Percentiles rank a stretch among this genome's conserved stretches.
These are phyloP conservation scores for Monarcha castaneiventris DNA, from an alignment of 2,113 vertebrate genomes.

Conservation along the genomic window DNA sequence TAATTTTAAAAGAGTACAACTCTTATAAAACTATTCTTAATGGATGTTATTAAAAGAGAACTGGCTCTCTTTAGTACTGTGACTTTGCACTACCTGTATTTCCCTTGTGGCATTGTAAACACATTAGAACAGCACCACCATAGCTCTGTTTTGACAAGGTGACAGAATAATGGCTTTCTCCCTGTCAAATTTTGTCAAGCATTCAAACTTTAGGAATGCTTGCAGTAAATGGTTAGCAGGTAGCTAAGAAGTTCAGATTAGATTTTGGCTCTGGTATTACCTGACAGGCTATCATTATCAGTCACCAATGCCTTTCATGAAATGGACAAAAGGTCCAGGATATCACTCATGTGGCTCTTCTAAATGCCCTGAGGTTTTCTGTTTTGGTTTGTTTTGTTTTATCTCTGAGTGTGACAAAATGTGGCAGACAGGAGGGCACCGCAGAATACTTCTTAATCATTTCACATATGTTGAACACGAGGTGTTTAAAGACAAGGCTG, in stretches of 20 bases:
- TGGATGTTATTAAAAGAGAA: not conserved
- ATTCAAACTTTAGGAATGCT: not conserved
- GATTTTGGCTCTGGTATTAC: slow-evolving; percentile 19
- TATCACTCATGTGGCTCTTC: slow-evolving; percentile 45
- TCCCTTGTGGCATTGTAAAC: not conserved
- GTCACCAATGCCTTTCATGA: slow-evolving; percentile 16
- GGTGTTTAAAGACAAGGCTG: slow-evolving; percentile 23
- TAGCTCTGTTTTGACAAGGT: not conserved
- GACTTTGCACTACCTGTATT: not conserved
- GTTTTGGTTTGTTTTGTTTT: slow-evolving; percentile 22
- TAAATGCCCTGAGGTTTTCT: slow-evolving; percentile 36
- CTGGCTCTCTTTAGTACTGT: not conserved
- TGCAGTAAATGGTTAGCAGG: slow-evolving; percentile 24
- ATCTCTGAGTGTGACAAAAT: slow-evolving; percentile 59
- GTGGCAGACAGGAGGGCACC: slow-evolving; percentile 35
- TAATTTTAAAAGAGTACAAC: not conserved
- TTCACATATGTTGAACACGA: slow-evolving; percentile 47
- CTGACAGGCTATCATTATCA: slow-evolving; percentile 27
- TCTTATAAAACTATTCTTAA: not conserved
- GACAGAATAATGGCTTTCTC: not conserved
- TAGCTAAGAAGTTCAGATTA: slow-evolving; percentile 19
- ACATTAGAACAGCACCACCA: not conserved
- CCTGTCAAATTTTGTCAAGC: not conserved
- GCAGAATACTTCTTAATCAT: slow-evolving; percentile 1
- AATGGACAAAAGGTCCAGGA: slow-evolving; percentile 34